Base-by-base conservation (phyloP, 2,888 invertebrate genomes). In the Drosophila pegasa region DNA sequence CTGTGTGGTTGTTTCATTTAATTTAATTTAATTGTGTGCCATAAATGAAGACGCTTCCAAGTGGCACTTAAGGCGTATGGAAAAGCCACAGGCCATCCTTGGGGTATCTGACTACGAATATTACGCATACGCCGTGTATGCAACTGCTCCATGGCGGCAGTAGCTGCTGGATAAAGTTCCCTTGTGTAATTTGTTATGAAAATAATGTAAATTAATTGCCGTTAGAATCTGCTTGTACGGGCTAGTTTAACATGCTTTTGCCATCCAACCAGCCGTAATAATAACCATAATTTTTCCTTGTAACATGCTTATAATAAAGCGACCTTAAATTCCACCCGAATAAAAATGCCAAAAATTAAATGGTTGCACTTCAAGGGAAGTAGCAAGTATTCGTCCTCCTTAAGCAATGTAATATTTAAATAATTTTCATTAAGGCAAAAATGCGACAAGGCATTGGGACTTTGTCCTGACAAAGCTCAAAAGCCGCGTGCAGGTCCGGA, bases 191-290 rank as follows among this genome's bases (percentile, higher is more conserved):
- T 84, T 81, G 60, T 73, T 85, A 79, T 66, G 64, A 82, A 79
- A 72, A 87, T 87, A 83, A 87, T 79, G 80, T 81, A 75, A 82
- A 87, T 79, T 79, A 87, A 83, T 87, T 71, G 77, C 59, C 35
- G 25, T 62, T 60, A 20, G 68, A 51, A 70, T 55, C 29, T 69
- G 51, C 25, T 70, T 37, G 38, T 22, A 16, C 40, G 43, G 33
- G 20, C 57, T 43, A 40, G 16, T 40, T 35, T 7, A 27, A 27
- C 47, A 31, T 47, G 31, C 31, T 27, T 25, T 48, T 41, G 29
- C 50, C 35, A 35, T 31, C 25, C 12, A 40, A 8, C 14, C 45
- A 35, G 47, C 45, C 45, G 18, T 57, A 71, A 82, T 71, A 74
- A 78, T 62, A 25, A 54, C 47, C 35, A 43, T 51, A 60, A 60